phyloP scores from a whole-genome alignment of 1,140 invertebrate genomes.

The Aricia agestis region DNA sequence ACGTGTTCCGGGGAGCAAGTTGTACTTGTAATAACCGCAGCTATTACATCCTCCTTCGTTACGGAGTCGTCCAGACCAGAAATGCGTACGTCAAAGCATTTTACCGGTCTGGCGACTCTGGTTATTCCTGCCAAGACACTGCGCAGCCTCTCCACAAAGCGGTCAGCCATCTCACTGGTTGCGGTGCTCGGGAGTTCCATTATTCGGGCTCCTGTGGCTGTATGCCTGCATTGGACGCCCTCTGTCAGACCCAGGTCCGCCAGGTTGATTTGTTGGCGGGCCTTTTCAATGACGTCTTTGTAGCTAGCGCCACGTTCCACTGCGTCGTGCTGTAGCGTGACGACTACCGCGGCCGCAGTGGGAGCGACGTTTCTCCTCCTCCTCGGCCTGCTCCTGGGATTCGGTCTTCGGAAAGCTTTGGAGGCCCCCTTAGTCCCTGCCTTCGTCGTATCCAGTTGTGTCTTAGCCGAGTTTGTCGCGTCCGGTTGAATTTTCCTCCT shows the following conservation, averaged over 20 bases:
- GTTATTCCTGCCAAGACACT: not conserved
- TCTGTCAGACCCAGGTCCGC: not conserved
- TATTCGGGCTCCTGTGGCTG: conserved; percentile 28
- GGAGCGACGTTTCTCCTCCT: no score
- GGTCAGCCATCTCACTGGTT: no score
- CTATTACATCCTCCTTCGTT: no score
- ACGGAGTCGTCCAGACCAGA: no score
- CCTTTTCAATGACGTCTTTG: no score
- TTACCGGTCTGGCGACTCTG: no score
- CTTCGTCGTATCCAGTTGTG: not conserved
- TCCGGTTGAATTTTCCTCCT: not conserved
- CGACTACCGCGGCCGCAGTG: conserved; percentile 14
- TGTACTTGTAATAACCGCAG: conserved; percentile 6
- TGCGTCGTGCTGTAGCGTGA: conserved; percentile 28
- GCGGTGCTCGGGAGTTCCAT: conserved; percentile 30
- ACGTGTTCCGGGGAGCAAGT: conserved; percentile 20
- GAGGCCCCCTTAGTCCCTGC: no score
- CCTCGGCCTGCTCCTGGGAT: no score
- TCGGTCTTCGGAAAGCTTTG: no score
- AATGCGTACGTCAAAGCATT: no score
- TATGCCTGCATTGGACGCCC: not conserved
- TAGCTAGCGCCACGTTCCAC: no score
- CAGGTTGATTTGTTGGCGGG: conserved; percentile 5
- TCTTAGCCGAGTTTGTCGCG: not conserved
- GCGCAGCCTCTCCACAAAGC: not conserved